A percentile compares a stretch with the other conserved stretches of the same genome.
phyloP scores from a whole-genome alignment of 2,888 invertebrate species.

The Lordiphosa andalusiaca region DNA sequence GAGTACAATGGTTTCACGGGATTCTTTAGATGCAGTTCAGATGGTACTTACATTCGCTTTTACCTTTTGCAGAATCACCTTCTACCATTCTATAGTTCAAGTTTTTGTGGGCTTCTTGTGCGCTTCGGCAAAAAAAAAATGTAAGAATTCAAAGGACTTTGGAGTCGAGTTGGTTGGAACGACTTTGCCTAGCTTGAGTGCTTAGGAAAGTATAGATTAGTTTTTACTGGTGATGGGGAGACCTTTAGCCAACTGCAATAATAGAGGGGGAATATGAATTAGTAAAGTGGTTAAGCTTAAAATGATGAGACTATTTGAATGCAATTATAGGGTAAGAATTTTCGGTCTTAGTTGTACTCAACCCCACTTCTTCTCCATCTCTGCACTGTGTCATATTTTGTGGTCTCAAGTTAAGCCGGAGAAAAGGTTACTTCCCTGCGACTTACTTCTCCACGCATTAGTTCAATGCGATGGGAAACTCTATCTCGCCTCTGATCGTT shows the following conservation, averaged over 20 bases:
- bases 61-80: slow-evolving; percentile 90
- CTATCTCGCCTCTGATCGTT: no score
- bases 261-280: background rate
- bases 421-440: no score
- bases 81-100: slow-evolving; percentile 93
- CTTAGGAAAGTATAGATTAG: slow-evolving; percentile 47
- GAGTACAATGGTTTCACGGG: background rate
- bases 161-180: slow-evolving; percentile 11
- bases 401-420: no score
- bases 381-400: no score
- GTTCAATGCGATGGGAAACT: no score
- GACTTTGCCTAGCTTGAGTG: slow-evolving; percentile 35
- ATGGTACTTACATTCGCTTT: slow-evolving; percentile 86
- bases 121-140: slow-evolving; percentile 69
- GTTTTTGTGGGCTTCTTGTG: slow-evolving; percentile 77
- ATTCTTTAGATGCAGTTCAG: background rate
- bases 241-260: slow-evolving; percentile 67
- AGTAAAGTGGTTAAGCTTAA: background rate
- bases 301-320: no score
- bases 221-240: slow-evolving; percentile 20
- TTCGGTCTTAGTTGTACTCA: no score
- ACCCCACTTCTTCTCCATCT: no score
- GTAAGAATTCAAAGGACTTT: slow-evolving; percentile 18
- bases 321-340: no score
- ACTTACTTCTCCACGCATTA: background rate